phyloP scores from a whole-genome alignment of 2,797 vertebrate genomes.

The Syngnathus acus region DNA sequence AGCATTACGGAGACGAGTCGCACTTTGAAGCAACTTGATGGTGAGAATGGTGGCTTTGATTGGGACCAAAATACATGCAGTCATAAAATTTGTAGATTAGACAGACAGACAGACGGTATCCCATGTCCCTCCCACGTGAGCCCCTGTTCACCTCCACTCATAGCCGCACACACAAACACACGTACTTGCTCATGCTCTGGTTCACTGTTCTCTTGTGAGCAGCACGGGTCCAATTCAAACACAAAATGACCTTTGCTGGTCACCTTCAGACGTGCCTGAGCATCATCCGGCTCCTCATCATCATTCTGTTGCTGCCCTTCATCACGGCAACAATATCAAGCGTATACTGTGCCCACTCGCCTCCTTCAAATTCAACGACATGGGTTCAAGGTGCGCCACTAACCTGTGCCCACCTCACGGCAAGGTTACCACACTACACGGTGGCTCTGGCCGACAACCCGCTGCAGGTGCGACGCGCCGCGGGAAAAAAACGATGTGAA shows the following conservation, averaged over 20 bases:
- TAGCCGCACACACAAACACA: neutral
- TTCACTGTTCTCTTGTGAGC: neutral
- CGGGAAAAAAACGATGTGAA: constrained; percentile 10
- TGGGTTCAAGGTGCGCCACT: constrained; percentile 48
- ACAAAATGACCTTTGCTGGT: constrained; percentile 71
- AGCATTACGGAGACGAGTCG: neutral
- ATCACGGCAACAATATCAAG: constrained; percentile 14
- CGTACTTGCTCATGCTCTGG: neutral
- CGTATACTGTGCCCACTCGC: constrained; percentile 5
- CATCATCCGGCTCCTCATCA: constrained; percentile 17
- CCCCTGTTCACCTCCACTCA: neutral
- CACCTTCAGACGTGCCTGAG: constrained; percentile 67
- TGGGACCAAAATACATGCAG: neutral
- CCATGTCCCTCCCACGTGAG: neutral
- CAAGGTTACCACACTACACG: constrained; percentile 65
- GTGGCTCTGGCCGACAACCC: constrained; percentile 24
- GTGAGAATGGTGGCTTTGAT: neutral
- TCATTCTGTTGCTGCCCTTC: constrained; percentile 14
- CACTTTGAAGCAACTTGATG: neutral
- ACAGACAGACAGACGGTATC: neutral
- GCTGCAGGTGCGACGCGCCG: constrained; percentile 39
- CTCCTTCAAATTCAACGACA: constrained; percentile 9
- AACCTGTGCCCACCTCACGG: constrained; percentile 45
- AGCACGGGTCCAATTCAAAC: neutral
- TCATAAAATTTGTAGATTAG: neutral